phyloP scores from a whole-genome alignment of 2,888 invertebrate species.

The Rhingia rostrata region DNA sequence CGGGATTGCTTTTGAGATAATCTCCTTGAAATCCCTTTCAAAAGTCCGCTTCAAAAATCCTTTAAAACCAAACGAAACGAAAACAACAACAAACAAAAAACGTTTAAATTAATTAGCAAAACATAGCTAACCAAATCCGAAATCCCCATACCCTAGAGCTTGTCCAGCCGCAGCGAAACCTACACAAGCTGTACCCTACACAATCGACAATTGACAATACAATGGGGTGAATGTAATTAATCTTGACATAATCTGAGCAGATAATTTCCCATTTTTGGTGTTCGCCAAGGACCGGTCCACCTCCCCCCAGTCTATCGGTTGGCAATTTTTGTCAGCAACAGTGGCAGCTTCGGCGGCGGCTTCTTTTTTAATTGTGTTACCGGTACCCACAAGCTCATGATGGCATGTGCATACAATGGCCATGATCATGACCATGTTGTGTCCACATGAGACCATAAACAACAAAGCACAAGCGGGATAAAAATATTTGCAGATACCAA shows the following conservation, averaged over 20 bases:
- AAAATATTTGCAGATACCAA: slow-evolving; percentile 19
- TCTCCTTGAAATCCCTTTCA: slow-evolving; percentile 67
- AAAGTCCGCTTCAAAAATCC: slow-evolving; percentile 34
- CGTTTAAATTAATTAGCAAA: slow-evolving; percentile 70
- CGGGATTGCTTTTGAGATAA: slow-evolving; percentile 60
- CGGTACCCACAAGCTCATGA: background rate
- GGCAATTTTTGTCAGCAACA: slow-evolving; percentile 52
- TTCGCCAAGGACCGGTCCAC: slow-evolving; percentile 51
- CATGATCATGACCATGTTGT: slow-evolving; percentile 51
- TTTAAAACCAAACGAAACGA: background rate
- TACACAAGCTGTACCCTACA: slow-evolving; percentile 15
- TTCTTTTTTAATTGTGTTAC: slow-evolving; percentile 66
- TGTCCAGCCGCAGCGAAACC: slow-evolving; percentile 28
- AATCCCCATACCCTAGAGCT: slow-evolving; percentile 41
- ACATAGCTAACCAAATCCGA: slow-evolving; percentile 50
- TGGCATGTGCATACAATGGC: slow-evolving; percentile 38
- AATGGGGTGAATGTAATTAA: slow-evolving; percentile 82
- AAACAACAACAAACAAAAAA: slow-evolving; percentile 17
- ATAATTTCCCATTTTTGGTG: slow-evolving; percentile 79
- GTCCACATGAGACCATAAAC: slow-evolving; percentile 43
- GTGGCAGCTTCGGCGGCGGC: slow-evolving; percentile 60
- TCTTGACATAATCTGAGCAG: slow-evolving; percentile 83
- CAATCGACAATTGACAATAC: slow-evolving; percentile 80
- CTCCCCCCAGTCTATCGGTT: background rate
- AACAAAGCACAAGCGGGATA: slow-evolving; percentile 36